A percentile compares a stretch with the other conserved stretches of the same genome.
These are phyloP conservation scores for Campylomormyrus numenius DNA, from an alignment of 2,113 vertebrate genomes.

Conservation along the genomic window DNA sequence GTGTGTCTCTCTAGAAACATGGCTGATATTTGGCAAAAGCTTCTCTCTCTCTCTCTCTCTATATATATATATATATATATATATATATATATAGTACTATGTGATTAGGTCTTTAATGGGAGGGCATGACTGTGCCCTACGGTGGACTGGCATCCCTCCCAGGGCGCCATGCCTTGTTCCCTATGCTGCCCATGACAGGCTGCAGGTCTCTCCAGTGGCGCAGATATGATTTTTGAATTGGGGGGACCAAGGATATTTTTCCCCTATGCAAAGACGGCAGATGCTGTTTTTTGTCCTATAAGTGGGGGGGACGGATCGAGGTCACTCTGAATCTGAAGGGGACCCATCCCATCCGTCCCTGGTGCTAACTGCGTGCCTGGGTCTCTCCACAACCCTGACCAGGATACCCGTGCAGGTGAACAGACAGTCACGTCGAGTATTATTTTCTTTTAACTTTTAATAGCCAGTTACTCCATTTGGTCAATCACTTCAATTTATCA, in stretches of 20 bases:
- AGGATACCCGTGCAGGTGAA: not conserved
- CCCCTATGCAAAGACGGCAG: no score
- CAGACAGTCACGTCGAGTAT: not conserved
- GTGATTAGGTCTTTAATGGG: not conserved
- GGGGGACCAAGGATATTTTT: no score
- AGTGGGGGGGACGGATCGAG: no score
- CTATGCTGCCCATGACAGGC: not conserved
- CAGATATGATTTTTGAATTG: no score
- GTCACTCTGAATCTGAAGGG: no score
- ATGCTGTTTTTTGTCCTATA: no score
- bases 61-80: no score
- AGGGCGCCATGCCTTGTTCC: not conserved
- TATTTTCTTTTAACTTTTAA: not conserved
- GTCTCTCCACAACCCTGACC: not conserved
- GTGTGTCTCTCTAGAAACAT: not conserved
- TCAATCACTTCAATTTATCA: not conserved
- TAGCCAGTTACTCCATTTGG: not conserved
- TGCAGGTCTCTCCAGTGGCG: not conserved
- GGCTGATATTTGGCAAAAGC: not conserved
- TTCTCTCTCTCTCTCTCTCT: not conserved
- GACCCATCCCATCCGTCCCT: no score
- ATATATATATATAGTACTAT: not conserved
- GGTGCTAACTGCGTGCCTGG: no score
- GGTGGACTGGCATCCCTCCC: not conserved
- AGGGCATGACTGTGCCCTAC: not conserved